Conservation (phyloP, 1,140 invertebrate genomes). For the Leptopilina boulardi region DNA sequence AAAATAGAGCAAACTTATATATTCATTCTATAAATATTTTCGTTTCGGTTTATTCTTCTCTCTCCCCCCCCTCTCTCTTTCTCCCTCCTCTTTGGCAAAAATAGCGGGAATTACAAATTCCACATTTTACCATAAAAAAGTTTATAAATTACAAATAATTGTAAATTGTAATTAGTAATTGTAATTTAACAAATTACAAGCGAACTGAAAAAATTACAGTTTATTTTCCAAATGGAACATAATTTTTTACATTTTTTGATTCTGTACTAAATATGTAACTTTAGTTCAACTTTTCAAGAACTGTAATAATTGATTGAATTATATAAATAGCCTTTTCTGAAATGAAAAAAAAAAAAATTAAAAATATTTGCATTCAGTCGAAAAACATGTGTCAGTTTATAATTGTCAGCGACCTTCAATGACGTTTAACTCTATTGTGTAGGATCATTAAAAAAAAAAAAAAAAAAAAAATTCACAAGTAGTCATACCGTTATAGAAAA, state of each 20-base stretch:
- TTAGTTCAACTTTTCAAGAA: neutral
- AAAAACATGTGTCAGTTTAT: constrained; percentile 12
- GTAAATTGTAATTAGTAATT: no score
- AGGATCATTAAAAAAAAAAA: constrained; percentile 21
- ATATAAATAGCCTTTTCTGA: neutral
- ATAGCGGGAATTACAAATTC: no score
- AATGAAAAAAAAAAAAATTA: neutral
- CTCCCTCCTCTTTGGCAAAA: no score
- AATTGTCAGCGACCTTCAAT: constrained; percentile 17
- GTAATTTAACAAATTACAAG: no score
- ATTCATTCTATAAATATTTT: constrained; percentile 7
- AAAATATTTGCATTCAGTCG: neutral
- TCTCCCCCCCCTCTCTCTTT: no score
- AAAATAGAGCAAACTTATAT: constrained; percentile 10
- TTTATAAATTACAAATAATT: no score
- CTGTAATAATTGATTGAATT: neutral
- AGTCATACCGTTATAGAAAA: constrained; percentile 39
- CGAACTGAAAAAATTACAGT: no score
- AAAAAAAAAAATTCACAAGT: constrained; percentile 29
- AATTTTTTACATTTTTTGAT: no score
- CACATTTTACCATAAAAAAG: no score
- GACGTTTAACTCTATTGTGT: constrained; percentile 29
- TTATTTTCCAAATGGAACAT: no score
- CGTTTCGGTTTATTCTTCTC: no score
- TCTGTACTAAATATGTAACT: no score